Conservation (phyloP, 1,140 invertebrate species). For the Pogonognathellus flavescens region DNA sequence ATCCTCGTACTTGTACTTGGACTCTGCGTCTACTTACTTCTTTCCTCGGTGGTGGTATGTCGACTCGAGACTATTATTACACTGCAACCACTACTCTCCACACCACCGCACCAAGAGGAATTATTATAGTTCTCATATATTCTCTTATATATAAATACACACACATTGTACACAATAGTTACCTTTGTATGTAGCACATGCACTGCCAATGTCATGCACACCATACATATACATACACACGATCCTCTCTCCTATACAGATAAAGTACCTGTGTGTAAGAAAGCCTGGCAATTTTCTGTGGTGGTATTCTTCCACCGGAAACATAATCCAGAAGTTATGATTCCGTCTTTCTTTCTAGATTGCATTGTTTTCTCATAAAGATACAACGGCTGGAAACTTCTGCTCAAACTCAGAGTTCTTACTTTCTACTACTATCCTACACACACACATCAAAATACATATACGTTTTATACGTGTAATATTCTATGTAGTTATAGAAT, state of each 20-base stretch:
- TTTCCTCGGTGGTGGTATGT: background rate
- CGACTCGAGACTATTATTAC: no score
- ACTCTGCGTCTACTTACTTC: background rate
- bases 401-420: constrained; percentile 34
- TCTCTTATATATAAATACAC: background rate
- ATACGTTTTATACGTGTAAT: constrained; percentile 2
- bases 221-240: background rate
- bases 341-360: constrained; percentile 54
- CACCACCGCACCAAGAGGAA: background rate
- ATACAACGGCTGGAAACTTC: constrained; percentile 38
- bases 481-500: background rate
- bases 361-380: constrained; percentile 50
- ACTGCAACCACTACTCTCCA: background rate
- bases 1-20: background rate
- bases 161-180: background rate
- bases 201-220: background rate
- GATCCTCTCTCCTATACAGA: constrained; percentile 12
- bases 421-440: background rate
- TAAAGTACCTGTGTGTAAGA: constrained; percentile 2
- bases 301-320: constrained; percentile 53
- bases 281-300: constrained; percentile 46
- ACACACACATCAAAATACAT: background rate
- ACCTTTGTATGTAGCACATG: background rate
- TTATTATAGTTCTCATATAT: background rate
- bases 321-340: constrained; percentile 63